phyloP scores from a whole-genome alignment of 2,113 vertebrate species.

The Pterocles gutturalis region DNA sequence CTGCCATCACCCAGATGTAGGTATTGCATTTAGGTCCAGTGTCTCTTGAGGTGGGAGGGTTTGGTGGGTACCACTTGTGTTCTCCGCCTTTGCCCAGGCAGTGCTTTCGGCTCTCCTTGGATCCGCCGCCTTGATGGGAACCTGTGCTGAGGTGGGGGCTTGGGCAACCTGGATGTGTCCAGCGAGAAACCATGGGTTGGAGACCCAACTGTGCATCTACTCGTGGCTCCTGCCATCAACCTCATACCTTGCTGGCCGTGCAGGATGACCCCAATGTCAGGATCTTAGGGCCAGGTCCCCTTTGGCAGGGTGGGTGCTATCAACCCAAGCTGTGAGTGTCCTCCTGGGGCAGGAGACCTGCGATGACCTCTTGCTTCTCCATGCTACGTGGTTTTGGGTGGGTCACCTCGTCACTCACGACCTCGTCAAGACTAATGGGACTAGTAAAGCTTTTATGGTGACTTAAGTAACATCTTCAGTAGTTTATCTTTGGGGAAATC shows the following conservation, averaged over 20 bases:
- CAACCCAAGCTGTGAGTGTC: neutral
- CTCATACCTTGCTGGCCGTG: fast-evolving
- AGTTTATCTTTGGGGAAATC: neutral
- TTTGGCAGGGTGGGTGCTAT: neutral
- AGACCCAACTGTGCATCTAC: fast-evolving
- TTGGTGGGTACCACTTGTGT: fast-evolving
- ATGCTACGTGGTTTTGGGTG: fast-evolving
- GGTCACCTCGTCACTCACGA: neutral
- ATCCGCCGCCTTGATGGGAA: neutral
- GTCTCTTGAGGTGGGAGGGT: neutral
- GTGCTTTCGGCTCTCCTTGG: neutral
- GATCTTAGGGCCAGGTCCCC: neutral
- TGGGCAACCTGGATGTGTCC: neutral
- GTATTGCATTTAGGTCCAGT: fast-evolving
- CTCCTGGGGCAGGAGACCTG: neutral
- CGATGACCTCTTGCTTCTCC: fast-evolving
- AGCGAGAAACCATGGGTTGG: neutral
- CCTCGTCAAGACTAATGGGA: neutral
- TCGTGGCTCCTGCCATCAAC: neutral
- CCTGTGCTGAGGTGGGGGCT: neutral
- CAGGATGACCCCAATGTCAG: neutral
- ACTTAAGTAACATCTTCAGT: neutral
- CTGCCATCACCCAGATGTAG: fast-evolving
- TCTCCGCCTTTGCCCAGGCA: neutral
- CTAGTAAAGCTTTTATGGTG: neutral